phyloP scores from a whole-genome alignment of 2,888 invertebrate species.

The Scotopteryx bipunctaria region DNA sequence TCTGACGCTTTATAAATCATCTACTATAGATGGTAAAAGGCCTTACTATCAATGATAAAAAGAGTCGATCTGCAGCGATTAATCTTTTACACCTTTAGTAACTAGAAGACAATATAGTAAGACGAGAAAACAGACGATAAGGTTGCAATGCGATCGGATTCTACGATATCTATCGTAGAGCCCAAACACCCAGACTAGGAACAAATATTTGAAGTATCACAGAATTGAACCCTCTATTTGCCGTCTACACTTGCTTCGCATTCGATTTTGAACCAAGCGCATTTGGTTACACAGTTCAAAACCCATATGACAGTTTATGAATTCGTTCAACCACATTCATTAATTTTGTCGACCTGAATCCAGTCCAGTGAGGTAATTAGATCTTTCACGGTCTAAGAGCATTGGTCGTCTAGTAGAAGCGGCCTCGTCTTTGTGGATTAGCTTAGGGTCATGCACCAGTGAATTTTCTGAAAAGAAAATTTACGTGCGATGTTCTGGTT shows the following conservation, averaged over 20 bases:
- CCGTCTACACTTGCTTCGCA: neutral
- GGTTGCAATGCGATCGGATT: neutral
- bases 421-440: too few species aligned
- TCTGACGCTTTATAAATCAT: too few species aligned
- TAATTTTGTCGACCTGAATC: neutral
- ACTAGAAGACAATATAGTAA: too few species aligned
- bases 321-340: slow-evolving; percentile 1
- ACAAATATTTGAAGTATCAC: slow-evolving; percentile 6
- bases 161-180: neutral
- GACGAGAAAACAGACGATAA: neutral
- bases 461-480: too few species aligned
- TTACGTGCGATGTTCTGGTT: too few species aligned
- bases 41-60: too few species aligned
- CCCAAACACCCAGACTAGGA: slow-evolving; percentile 2
- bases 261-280: slow-evolving; percentile 1
- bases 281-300: neutral
- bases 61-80: too few species aligned
- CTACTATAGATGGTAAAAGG: too few species aligned
- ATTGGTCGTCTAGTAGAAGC: too few species aligned
- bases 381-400: too few species aligned
- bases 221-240: slow-evolving; percentile 1
- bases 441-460: too few species aligned
- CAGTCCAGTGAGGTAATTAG: slow-evolving; percentile 4
- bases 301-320: neutral
- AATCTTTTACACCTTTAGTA: too few species aligned